phyloP scores from a whole-genome alignment of 1,140 invertebrate genomes.

The Sweltsa coloradensis region DNA sequence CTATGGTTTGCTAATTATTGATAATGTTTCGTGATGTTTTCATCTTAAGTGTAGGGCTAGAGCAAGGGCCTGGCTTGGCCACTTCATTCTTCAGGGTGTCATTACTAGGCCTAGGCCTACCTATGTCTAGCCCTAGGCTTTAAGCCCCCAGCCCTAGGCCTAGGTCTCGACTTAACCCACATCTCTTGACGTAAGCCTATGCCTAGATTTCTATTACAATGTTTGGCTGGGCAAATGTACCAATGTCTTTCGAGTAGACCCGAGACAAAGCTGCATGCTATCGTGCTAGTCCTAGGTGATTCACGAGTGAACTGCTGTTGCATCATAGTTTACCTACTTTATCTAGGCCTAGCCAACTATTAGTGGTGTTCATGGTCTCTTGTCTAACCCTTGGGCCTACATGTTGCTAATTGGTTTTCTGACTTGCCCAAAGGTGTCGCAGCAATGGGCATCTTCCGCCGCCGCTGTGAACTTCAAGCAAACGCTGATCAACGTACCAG shows the following conservation, averaged over 20 bases:
- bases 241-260: neutral
- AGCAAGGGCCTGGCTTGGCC: no score
- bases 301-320: no score
- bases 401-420: conserved; percentile 24
- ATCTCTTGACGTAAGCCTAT: no score
- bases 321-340: neutral
- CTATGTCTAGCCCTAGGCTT: no score
- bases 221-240: neutral
- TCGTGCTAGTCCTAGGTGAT: neutral
- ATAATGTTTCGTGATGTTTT: no score
- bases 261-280: neutral
- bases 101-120: no score
- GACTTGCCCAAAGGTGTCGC: neutral
- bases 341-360: conserved; percentile 38
- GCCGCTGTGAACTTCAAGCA: conserved; percentile 23
- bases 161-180: no score
- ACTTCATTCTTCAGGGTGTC: no score
- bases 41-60: no score
- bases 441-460: conserved; percentile 6
- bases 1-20: no score
- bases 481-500: conserved; percentile 65
- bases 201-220: no score
- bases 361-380: conserved; percentile 13
- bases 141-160: no score
- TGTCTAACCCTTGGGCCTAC: conserved; percentile 32